Percentiles rank a stretch among this genome's conserved stretches.
Evolutionary conservation across 2,797 vertebrate species (phyloP).

Genomic region (Lophotriccus pileatus): DNA sequence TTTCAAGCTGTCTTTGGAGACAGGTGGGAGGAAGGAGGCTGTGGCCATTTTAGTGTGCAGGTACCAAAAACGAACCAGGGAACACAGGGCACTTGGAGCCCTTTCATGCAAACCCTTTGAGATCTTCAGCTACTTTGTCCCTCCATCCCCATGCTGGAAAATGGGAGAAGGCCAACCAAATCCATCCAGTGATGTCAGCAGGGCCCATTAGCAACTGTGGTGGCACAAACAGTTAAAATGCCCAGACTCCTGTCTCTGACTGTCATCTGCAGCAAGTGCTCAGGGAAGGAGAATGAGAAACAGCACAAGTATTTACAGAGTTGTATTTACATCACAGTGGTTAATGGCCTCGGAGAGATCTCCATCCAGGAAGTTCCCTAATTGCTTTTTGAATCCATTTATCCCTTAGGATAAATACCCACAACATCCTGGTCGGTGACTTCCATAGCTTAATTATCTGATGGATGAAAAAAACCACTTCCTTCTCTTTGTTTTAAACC

Average conservation of each 20-base stretch:
- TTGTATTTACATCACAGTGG: constrained; percentile 33
- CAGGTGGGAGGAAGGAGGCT: background rate
- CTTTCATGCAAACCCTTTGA: background rate
- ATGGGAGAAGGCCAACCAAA: background rate
- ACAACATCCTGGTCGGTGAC: constrained; percentile 40
- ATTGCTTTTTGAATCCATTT: constrained; percentile 62
- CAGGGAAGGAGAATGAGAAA: background rate
- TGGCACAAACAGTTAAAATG: background rate
- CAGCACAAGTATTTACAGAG: background rate
- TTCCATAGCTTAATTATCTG: constrained; percentile 25
- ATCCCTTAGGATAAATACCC: constrained; percentile 50
- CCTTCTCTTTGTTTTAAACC: background rate
- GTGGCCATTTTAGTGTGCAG: background rate
- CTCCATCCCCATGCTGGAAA: background rate
- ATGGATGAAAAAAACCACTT: background rate
- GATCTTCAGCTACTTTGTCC: background rate
- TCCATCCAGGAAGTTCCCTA: constrained; percentile 53
- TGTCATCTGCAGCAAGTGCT: background rate
- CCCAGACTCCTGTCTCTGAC: background rate
- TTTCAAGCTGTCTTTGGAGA: background rate
- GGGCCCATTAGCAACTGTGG: background rate
- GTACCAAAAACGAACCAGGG: background rate
- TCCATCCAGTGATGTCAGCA: background rate
- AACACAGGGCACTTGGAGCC: background rate
- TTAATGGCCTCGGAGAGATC: constrained; percentile 41